A percentile compares a stretch with the other conserved stretches of the same genome.
phyloP scores from a whole-genome alignment of 2,888 invertebrate species.

The Hypselothyrea guttata region DNA sequence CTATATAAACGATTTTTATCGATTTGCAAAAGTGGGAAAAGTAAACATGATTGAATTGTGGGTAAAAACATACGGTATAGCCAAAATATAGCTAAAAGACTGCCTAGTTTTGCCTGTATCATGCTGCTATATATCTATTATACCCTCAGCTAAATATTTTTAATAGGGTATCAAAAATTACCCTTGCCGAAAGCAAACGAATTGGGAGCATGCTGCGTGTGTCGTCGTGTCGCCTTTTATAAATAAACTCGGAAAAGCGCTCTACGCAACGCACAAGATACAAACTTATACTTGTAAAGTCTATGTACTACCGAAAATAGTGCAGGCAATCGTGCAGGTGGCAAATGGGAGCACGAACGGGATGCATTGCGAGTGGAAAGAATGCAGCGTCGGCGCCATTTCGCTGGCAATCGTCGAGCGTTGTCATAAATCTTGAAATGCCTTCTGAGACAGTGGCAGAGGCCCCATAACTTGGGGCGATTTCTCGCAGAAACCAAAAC shows the following conservation, averaged over 20 bases:
- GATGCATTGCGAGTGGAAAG: constrained; percentile 50
- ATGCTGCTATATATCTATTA: constrained; percentile 1
- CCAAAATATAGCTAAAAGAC: no score
- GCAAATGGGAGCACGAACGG: constrained; percentile 70
- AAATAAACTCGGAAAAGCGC: constrained; percentile 61
- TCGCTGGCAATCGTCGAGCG: constrained; percentile 38
- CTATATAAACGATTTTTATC: no score
- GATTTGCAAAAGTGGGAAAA: no score
- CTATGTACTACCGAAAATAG: constrained; percentile 56
- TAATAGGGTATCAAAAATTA: constrained; percentile 31
- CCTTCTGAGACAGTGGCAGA: constrained; percentile 39
- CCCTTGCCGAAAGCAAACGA: constrained; percentile 60
- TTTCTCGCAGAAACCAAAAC: constrained; percentile 61
- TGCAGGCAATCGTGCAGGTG: constrained; percentile 70
- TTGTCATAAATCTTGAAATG: constrained; percentile 59
- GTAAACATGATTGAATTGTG: no score
- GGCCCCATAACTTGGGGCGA: constrained; percentile 43
- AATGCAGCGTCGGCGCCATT: constrained; percentile 60
- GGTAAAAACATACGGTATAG: no score
- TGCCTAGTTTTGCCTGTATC: no score
- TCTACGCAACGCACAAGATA: constrained; percentile 38
- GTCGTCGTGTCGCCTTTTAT: constrained; percentile 57
- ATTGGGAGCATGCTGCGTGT: constrained; percentile 59
- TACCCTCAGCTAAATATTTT: no score
- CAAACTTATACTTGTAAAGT: constrained; percentile 3